phyloP scores from a whole-genome alignment of 2,797 vertebrate genomes.

The Micromesistius poutassou region DNA sequence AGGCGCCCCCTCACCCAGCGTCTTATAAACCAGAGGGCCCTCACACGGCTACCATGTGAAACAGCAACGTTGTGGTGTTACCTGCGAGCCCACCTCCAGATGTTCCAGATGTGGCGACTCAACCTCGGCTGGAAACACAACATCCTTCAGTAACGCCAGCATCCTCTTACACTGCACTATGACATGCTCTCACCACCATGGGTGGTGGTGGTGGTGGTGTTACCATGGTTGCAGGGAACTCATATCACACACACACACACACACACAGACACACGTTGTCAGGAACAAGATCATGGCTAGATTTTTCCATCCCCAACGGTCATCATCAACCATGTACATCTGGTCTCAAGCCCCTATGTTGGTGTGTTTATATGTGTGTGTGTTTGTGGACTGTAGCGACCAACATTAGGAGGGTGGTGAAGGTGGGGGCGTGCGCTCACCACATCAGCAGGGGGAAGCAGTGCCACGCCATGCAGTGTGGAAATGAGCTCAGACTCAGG shows the following conservation, averaged over 20 bases:
- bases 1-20: not conserved
- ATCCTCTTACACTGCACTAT: not conserved
- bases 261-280: conserved; percentile 35
- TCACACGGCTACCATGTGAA: conserved; percentile 30
- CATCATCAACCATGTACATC: conserved; percentile 30
- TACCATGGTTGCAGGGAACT: conserved; percentile 39
- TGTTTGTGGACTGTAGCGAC: conserved; percentile 5
- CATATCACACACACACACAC: conserved; percentile 30
- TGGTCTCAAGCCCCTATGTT: conserved; percentile 18
- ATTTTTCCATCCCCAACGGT: conserved; percentile 48
- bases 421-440: conserved; percentile 21
- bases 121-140: conserved; percentile 24
- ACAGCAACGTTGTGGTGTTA: conserved; percentile 14
- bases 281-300: conserved; percentile 29
- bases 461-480: conserved; percentile 41
- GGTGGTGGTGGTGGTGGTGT: conserved; percentile 15
- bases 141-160: conserved; percentile 3
- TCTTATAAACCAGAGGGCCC: conserved; percentile 18
- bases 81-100: conserved; percentile 39
- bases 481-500: conserved; percentile 65
- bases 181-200: conserved; percentile 19
- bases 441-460: conserved; percentile 24
- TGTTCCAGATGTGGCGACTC: conserved; percentile 27
- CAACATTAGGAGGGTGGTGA: conserved; percentile 10
- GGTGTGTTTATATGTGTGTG: conserved; percentile 9